These are phyloP conservation scores for Caenorhabditis japonica DNA, from an alignment of 2,888 invertebrate species.

Conservation along the genomic window DNA sequence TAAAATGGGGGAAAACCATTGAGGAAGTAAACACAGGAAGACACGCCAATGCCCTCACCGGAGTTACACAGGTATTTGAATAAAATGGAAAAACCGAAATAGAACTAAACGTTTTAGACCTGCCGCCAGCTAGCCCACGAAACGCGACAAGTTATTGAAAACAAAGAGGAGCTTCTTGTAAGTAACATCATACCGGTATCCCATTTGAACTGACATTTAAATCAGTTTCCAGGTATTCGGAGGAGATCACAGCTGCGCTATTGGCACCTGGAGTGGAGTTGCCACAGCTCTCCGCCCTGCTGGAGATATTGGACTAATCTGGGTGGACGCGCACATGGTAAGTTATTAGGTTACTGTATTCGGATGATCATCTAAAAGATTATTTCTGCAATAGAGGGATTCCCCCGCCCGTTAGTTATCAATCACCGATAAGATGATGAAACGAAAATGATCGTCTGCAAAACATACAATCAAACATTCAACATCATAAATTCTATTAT, in stretches of 20 bases:
- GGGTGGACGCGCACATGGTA: constrained; percentile 74
- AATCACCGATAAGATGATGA: constrained; percentile 5
- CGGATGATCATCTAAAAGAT: not conserved
- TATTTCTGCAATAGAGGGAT: not conserved
- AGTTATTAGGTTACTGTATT: constrained; percentile 12
- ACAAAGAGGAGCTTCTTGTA: constrained; percentile 62
- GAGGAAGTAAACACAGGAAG: constrained; percentile 68
- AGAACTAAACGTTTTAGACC: constrained; percentile 38
- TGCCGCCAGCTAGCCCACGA: constrained; percentile 63
- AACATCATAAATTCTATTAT: constrained; percentile 4
- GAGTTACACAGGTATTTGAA: constrained; percentile 65
- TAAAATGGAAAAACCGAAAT: not conserved
- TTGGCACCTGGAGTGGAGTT: constrained; percentile 73
- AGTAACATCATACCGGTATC: not conserved
- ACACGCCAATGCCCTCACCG: constrained; percentile 61
- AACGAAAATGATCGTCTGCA: constrained; percentile 5
- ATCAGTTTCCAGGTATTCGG: constrained; percentile 56
- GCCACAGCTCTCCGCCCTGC: constrained; percentile 62
- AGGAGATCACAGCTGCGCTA: constrained; percentile 73
- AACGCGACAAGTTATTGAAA: constrained; percentile 58
- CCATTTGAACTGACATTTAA: no score
- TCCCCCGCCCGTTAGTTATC: constrained; percentile 3
- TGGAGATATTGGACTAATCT: constrained; percentile 71
- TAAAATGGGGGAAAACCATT: constrained; percentile 65
- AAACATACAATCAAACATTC: not conserved